Conservation (phyloP, 2,888 invertebrate genomes). For the Tethea ocularis region DNA sequence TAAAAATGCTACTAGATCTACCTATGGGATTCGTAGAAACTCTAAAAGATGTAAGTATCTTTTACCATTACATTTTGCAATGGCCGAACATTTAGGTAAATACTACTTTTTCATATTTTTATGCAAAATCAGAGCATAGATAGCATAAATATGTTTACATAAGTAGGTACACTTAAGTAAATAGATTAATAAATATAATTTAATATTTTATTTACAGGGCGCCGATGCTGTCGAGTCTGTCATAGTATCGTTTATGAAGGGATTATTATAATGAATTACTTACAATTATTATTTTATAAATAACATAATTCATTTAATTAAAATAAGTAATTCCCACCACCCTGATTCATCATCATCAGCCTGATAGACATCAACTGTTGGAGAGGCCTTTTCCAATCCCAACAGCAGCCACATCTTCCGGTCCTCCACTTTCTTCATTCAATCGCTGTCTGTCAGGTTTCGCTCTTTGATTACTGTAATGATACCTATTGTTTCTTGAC, state of each 20-base stretch:
- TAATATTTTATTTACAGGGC: conserved; percentile 35
- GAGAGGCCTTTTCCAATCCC: too few species aligned
- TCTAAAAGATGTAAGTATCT: conserved; percentile 4
- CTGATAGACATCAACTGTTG: too few species aligned
- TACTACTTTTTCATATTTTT: too few species aligned
- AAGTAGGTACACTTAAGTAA: too few species aligned
- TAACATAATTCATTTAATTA: neutral
- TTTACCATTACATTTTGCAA: neutral
- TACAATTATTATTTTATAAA: neutral
- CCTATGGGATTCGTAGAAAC: conserved; percentile 6
- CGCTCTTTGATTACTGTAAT: too few species aligned
- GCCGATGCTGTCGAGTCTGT: conserved; percentile 55
- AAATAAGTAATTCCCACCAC: neutral
- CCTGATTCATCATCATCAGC: neutral
- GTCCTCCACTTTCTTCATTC: too few species aligned
- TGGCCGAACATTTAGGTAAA: neutral
- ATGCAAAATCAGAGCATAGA: too few species aligned
- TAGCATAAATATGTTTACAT: too few species aligned
- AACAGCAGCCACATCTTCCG: too few species aligned
- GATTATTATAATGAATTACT: conserved; percentile 39
- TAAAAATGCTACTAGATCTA: conserved; percentile 2
- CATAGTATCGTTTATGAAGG: conserved; percentile 49
- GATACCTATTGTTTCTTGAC: too few species aligned
- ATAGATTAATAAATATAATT: neutral
- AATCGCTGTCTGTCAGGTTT: too few species aligned